Base-by-base conservation (phyloP, 2,113 vertebrate genomes). In the Hystrix brachyura region DNA sequence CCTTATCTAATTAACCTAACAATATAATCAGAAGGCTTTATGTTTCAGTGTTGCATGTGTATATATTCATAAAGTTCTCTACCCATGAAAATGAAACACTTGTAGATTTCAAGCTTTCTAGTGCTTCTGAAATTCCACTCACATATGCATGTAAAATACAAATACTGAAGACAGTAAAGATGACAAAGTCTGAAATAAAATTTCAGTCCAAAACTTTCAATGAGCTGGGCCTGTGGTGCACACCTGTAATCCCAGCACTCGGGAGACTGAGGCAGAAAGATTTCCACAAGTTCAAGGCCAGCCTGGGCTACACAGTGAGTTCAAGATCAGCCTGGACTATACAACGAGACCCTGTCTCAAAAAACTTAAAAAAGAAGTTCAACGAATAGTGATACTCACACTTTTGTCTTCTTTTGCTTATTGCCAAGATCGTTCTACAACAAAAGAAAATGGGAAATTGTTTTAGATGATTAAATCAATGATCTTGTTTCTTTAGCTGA, bases 321-420 rank as follows among this genome's bases (percentile, higher is more conserved):
- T 38, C 38, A 38, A 38, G 38, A 38, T 2, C 38, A 38, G 38
- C 38, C 38, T 38, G 38, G 38, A 38, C 38, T 2, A 38, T 38
- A 38, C 38, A 38, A 38, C 38, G 38, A 38, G 38, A 38, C 38
- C 38, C 38, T 38, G 38, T 38, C 38, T 38, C 38, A 38, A 38
- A 38, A 38, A 38, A 38, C 38, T 38, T 38, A 38, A 38, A 38
- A 38, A 38, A 38, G 2, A 38, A 38, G 38, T 38, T 80, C 74
- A 69, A 23, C 46, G 32, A 11, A 57, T 53, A 57, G 46, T 34
- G n/a, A 95, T 89, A 98, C 97, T 94, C 53, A 97, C 98, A 72
- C 62, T 87, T 57, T 71, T 23, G 0, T 3, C 13, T 85, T 96
- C 86, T 3, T 81, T 8, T 38, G 25, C 64, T 34, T 43, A 72